A percentile compares a stretch with the other conserved stretches of the same genome.
These are phyloP conservation scores for Pyrrhosoma nymphula DNA, from an alignment of 2,888 invertebrate genomes.

Conservation along the genomic window DNA sequence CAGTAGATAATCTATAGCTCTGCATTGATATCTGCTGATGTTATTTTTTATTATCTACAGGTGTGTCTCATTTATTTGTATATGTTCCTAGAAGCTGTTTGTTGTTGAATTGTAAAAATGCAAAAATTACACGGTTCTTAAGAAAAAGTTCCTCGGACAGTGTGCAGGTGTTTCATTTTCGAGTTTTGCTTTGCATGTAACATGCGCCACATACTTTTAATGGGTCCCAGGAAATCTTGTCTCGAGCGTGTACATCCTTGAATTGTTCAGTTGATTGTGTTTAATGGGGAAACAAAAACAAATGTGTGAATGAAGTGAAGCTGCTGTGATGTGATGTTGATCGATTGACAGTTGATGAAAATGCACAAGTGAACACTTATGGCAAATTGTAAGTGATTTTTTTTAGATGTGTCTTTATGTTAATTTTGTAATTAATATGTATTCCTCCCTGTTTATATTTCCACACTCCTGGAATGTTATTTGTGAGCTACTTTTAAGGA, in stretches of 20 bases:
- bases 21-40: constrained; percentile 52
- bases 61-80: constrained; percentile 53
- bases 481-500: constrained; percentile 24
- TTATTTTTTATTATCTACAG: constrained; percentile 57
- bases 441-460: constrained; percentile 56
- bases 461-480: constrained; percentile 48
- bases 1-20: constrained; percentile 41
- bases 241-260: constrained; percentile 10
- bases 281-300: background rate
- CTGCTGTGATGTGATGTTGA: constrained; percentile 62
- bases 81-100: constrained; percentile 64
- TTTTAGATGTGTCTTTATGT: constrained; percentile 62
- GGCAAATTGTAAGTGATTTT: constrained; percentile 61
- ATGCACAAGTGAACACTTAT: constrained; percentile 65
- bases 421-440: constrained; percentile 60
- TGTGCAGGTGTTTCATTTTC: constrained; percentile 41
- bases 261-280: constrained; percentile 56
- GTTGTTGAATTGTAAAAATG: constrained; percentile 60
- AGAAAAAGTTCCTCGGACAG: constrained; percentile 48
- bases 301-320: constrained; percentile 56
- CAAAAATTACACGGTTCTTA: constrained; percentile 65
- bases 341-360: constrained; percentile 54
- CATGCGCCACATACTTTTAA: constrained; percentile 17
- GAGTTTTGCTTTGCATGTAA: constrained; percentile 41
- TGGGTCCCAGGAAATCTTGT: constrained; percentile 36